Evolutionary conservation across 2,888 invertebrate genomes (phyloP).

Genomic region (Drosophila borborema): DNA sequence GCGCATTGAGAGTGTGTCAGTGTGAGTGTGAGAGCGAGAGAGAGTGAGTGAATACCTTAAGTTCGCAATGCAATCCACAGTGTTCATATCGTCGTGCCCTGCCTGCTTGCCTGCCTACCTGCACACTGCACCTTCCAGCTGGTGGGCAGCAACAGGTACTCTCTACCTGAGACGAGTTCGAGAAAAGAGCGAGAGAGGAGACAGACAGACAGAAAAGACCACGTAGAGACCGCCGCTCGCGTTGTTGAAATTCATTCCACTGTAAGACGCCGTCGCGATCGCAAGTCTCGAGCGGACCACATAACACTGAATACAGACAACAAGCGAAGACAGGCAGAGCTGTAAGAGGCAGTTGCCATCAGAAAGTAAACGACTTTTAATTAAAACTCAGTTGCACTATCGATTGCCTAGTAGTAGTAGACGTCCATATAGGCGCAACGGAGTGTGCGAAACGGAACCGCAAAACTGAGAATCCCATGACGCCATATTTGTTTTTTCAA

Average conservation of each 20-base stretch:
- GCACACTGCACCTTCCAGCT: constrained; percentile 35
- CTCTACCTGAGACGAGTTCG: constrained; percentile 36
- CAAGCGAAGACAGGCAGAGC: constrained; percentile 25
- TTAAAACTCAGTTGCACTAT: constrained; percentile 22
- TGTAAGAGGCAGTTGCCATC: constrained; percentile 22
- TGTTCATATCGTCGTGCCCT: constrained; percentile 13
- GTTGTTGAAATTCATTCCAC: constrained; percentile 70
- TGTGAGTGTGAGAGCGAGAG: not conserved
- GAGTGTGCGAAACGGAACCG: constrained; percentile 59
- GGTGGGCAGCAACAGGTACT: constrained; percentile 59
- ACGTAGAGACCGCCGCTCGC: constrained; percentile 65
- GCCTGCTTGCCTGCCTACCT: constrained; percentile 24
- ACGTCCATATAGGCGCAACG: constrained; percentile 13
- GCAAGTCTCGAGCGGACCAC: constrained; percentile 66
- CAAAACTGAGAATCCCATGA: constrained; percentile 62
- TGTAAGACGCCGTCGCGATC: constrained; percentile 79
- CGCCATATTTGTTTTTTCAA: constrained; percentile 81
- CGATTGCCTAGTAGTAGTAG: constrained; percentile 10
- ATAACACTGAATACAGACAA: constrained; percentile 11
- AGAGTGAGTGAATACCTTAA: not conserved
- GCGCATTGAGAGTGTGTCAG: not conserved
- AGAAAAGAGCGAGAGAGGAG: constrained; percentile 16
- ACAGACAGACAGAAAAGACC: constrained; percentile 39
- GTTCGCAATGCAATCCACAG: constrained; percentile 48
- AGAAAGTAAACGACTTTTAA: constrained; percentile 33